Percentiles rank a stretch among this genome's conserved stretches.
These are phyloP conservation scores for Geopemphigus sp. DNA, from an alignment of 1,140 invertebrate genomes.

Conservation along the genomic window DNA sequence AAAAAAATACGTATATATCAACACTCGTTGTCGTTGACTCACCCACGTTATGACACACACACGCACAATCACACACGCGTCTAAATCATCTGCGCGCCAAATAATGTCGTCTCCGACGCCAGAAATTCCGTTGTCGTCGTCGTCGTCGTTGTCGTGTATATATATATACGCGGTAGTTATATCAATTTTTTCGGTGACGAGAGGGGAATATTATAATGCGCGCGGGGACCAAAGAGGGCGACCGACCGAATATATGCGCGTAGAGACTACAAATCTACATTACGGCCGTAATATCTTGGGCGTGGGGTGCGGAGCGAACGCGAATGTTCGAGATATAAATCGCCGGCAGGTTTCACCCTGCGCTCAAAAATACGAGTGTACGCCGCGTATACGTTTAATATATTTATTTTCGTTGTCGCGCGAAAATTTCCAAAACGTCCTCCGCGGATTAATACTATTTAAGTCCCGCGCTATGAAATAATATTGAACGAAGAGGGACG, in stretches of 20 bases:
- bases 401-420: not conserved
- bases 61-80: not conserved
- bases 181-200: slow-evolving; percentile 18
- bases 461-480: not conserved
- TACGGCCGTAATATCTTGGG: slow-evolving; percentile 15
- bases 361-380: not conserved
- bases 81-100: not conserved
- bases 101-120: not conserved
- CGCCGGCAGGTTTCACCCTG: not conserved
- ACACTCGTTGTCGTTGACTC: too few species aligned
- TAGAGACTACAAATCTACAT: slow-evolving; percentile 42
- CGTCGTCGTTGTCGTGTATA: not conserved
- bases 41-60: not conserved
- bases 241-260: not conserved
- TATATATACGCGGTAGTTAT: not conserved
- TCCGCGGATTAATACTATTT: slow-evolving; percentile 2
- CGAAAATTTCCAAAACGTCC: not conserved
- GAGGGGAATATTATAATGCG: not conserved
- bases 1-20: too few species aligned
- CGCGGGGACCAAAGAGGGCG: slow-evolving; percentile 3
- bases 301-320: not conserved
- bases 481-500: not conserved
- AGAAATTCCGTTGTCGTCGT: slow-evolving; percentile 1
- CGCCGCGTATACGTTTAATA: not conserved
- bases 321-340: slow-evolving; percentile 23